A percentile compares a stretch with the other conserved stretches of the same genome.
These are phyloP conservation scores for Herpetotheres cachinnans DNA, from an alignment of 2,113 vertebrate species.

Conservation along the genomic window DNA sequence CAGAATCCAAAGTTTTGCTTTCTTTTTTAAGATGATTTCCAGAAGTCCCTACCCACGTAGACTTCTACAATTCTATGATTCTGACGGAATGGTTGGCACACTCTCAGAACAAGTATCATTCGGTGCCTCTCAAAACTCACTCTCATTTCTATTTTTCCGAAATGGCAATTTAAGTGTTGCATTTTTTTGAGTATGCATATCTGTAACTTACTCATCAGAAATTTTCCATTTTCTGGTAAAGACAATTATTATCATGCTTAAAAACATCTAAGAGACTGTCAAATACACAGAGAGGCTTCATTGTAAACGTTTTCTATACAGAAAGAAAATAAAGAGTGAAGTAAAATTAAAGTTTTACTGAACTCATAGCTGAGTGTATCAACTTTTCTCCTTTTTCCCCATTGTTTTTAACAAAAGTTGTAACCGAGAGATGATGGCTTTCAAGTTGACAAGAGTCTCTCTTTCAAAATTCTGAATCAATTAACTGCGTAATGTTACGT, in stretches of 20 bases:
- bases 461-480: neutral
- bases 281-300: neutral
- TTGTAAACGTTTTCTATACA: accelerated
- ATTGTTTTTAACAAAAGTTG: neutral
- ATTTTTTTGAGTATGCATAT: neutral
- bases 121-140: neutral
- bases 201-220: neutral
- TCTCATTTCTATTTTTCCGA: neutral
- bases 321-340: neutral
- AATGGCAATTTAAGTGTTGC: neutral
- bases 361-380: neutral
- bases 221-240: neutral
- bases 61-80: neutral
- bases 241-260: neutral
- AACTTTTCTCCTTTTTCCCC: neutral
- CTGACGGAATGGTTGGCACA: neutral
- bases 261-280: neutral
- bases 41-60: neutral
- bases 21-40: neutral
- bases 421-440: neutral
- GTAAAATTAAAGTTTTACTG: neutral
- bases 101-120: neutral
- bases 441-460: neutral
- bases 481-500: accelerated
- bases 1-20: neutral